Evolutionary conservation across 2,797 vertebrate species (phyloP), one percentile per base, ranked within the genome.

Genomic region (Odontamblyopus lacepedii): DNA sequence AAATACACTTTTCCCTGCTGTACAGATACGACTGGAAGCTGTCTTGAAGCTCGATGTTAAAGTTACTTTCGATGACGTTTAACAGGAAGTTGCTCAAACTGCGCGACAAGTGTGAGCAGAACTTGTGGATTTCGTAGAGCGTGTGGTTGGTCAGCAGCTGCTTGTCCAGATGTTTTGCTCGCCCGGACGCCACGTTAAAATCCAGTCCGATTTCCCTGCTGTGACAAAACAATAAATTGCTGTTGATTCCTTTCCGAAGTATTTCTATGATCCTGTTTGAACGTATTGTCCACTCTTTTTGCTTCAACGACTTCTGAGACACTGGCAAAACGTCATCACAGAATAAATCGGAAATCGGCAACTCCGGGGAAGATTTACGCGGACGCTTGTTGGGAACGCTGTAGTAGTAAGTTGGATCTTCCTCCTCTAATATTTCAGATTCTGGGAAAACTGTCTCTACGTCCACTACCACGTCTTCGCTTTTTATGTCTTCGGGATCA

Each of bases 101-200:
- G 30, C 32, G 82, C 0, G 7, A 18, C 70, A 85, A 70, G 0
- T 50, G n/a, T 6, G 5, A 11, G 4, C 78, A 71, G 38, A 85
- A 88, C 19, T 19, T 79, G 13, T 62, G 53, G 18, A 86, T 23
- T 38, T 86, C 86, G 32, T 8, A 64, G 38, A 83, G 7, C 1
- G 82, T 59, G 0, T 27, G 16, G 63, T 82, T 83, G 67, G 81
- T 88, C 51, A 88, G 18, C 0, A 78, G 30, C 0, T 26, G 27
- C 0, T 60, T 53, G 15, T 83, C 67, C 7, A 83, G 0, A 15
- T 48, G 67, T 0, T 26, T 59, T 5, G 48, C 64, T 9, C 5
- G 18, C 0, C 57, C 68, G 2, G 74, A 75, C 2, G 48, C 60
- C 0, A 88, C 63, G 1, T 86, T 82, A 1, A 83, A 85, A 62